Evolutionary conservation across 1,140 invertebrate species (phyloP).

Genomic region (Trypoxylus dichotomus): DNA sequence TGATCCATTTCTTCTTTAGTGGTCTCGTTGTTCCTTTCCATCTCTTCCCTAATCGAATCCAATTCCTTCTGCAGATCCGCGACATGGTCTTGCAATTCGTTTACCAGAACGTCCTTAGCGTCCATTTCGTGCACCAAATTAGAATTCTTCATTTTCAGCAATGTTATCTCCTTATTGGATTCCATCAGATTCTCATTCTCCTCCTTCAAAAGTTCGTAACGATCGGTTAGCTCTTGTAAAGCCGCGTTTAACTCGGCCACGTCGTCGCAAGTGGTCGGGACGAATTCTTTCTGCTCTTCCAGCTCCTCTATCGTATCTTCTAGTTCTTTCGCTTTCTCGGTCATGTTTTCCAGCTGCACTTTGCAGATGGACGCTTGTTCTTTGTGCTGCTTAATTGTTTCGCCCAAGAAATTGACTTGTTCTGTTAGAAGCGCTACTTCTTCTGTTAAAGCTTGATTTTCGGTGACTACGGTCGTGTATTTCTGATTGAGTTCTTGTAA

Average conservation of each 20-base stretch:
- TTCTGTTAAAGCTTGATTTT: neutral
- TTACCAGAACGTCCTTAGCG: neutral
- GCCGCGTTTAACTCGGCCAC: neutral
- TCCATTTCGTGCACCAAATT: neutral
- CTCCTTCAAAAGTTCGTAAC: neutral
- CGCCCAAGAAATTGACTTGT: neutral
- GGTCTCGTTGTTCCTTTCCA: neutral
- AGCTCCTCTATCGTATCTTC: neutral
- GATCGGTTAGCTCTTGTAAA: neutral
- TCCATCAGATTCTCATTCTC: neutral
- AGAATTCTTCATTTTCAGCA: conserved; percentile 14
- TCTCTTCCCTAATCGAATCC: neutral
- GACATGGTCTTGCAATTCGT: neutral
- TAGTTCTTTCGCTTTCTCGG: neutral
- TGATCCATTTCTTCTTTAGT: neutral
- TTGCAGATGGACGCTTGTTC: neutral
- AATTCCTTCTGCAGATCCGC: neutral
- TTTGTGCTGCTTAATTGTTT: neutral
- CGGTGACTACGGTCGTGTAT: neutral
- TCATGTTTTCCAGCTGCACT: neutral
- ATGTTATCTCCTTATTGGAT: neutral
- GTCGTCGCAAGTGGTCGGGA: neutral
- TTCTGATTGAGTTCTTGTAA: neutral
- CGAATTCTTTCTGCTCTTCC: neutral
- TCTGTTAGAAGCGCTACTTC: neutral